A percentile compares a stretch with the other conserved stretches of the same genome.
Evolutionary conservation across 2,888 invertebrate species (phyloP).

Genomic region (Noctua janthina): DNA sequence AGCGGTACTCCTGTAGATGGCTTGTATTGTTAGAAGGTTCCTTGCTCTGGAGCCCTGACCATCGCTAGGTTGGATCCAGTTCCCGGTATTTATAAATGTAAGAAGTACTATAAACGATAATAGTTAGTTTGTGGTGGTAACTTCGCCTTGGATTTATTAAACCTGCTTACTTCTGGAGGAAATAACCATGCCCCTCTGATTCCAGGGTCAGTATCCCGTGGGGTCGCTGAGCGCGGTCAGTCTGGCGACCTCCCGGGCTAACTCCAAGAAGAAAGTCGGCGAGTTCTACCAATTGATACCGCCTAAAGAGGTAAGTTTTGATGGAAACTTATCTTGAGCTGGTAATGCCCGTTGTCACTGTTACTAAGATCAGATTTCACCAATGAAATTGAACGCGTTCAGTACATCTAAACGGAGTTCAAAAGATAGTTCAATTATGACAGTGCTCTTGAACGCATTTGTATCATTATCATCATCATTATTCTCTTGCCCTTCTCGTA

Average conservation of each 20-base stretch:
- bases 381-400: not conserved
- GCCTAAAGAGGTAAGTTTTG: conserved; percentile 77
- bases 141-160: no score
- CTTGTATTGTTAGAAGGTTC: no score
- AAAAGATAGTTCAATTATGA: not conserved
- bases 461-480: no score
- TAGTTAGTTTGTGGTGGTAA: no score
- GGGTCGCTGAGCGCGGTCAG: conserved; percentile 83
- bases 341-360: not conserved
- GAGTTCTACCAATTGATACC: conserved; percentile 82
- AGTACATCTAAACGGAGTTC: not conserved
- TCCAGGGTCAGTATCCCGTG: conserved; percentile 81
- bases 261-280: conserved; percentile 75
- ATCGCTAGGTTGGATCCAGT: no score
- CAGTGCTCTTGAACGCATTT: no score
- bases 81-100: no score
- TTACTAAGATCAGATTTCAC: not conserved
- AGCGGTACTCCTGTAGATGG: no score
- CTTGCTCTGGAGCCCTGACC: no score
- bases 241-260: conserved; percentile 80
- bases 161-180: not conserved
- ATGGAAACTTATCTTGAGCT: not conserved
- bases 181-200: not conserved
- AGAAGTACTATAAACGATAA: no score
- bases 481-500: no score